Evolutionary conservation across 2,113 vertebrate genomes (phyloP).

Genomic region (Muscicapa adusta): DNA sequence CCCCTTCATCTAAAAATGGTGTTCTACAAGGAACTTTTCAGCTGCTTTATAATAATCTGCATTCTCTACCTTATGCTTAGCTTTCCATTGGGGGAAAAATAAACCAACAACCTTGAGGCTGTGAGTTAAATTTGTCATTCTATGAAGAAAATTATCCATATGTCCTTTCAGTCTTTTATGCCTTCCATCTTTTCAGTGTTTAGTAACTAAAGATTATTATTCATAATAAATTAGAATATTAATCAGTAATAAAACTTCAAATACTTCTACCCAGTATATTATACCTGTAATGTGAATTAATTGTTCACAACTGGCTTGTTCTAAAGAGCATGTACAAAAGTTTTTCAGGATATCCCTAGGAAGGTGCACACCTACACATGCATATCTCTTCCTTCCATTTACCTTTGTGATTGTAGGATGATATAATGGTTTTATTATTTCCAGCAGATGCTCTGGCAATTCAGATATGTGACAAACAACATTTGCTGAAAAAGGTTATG

Average conservation of each 20-base stretch:
- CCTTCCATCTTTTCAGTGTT: background rate
- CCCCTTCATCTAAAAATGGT: background rate
- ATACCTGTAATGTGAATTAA: background rate
- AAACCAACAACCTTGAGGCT: background rate
- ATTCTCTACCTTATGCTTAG: background rate
- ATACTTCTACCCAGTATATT: background rate
- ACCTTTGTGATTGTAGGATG: background rate
- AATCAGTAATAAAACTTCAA: background rate
- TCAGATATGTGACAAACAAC: background rate
- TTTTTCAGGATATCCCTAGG: background rate
- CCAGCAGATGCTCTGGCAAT: background rate
- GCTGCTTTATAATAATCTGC: background rate
- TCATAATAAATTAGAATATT: background rate
- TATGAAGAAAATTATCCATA: background rate
- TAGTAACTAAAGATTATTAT: background rate
- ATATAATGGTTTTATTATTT: background rate
- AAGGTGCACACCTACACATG: background rate
- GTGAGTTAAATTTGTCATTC: background rate
- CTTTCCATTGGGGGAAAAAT: background rate
- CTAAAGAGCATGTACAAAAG: background rate
- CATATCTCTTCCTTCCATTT: background rate
- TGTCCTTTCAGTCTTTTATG: background rate
- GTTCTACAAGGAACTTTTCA: background rate
- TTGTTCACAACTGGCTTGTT: background rate
- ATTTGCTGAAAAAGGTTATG: background rate